Base-by-base conservation (phyloP, 2,797 vertebrate species). In the Cyprinodon diabolis region DNA sequence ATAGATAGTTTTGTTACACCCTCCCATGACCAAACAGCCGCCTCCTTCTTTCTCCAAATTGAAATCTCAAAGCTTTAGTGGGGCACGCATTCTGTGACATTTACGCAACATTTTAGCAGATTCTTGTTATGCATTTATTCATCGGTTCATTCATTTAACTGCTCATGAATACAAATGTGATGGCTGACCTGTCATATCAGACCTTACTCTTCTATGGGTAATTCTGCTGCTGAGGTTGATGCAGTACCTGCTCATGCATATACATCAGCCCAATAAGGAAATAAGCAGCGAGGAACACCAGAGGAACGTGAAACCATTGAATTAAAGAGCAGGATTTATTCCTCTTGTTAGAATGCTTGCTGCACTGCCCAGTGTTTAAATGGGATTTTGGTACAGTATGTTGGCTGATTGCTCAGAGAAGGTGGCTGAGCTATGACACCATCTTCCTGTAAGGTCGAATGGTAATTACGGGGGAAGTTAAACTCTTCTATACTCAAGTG, bases 51-150 rank as follows among this genome's bases (percentile, higher is more conserved):
- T 62, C 1, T 48, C 37, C 30, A 72, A 62, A 88, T 86, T 86
- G 71, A 90, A 90, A 92, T 85, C 76, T 84, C 83, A 84, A 83
- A 82, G 86, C 82, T 76, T 78, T 72, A 51, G 62, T 58, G 4
- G 81, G 87, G 86, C 81, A 80, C 66, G 72, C 84, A 76, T 91
- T 88, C 86, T 93, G 82, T 93, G 92, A 93, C 92, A 94, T 94
- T 94, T 93, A 89, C 77, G 74, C 87, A 80, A 89, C 90, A 92
- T 91, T 93, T 89, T 81, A 87, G 86, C 60, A 47, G 87, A 89
- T 86, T 92, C 86, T 89, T 93, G 90, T 92, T 92, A 94, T 94
- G 89, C 90, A 93, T 93, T 93, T 93, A 94, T 93, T 91, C 92
- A 94, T 92, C 91, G 90, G 84, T 91, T 83, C 83, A 87, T 89